A percentile compares a stretch with the other conserved stretches of the same genome.
phyloP scores from a whole-genome alignment of 2,888 invertebrate genomes.

The Anoncus sp. region DNA sequence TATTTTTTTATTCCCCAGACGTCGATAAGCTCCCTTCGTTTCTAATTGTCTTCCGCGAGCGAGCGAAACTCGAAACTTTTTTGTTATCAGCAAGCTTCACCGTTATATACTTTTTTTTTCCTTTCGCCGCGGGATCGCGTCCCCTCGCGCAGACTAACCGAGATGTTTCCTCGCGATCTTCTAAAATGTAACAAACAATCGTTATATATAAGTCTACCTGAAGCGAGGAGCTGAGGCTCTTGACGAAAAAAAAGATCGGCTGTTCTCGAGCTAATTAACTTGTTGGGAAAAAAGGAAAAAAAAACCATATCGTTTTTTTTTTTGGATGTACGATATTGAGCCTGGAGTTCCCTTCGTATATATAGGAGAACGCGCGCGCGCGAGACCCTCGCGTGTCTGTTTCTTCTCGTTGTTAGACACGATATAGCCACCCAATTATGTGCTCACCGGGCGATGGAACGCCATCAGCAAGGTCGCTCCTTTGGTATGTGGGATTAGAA shows the following conservation, averaged over 20 bases:
- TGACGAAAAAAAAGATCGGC: neutral
- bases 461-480: conserved; percentile 61
- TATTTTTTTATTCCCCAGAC: conserved; percentile 26
- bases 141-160: conserved; percentile 17
- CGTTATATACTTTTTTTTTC: neutral
- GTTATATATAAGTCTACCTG: conserved; percentile 18
- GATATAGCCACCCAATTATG: conserved; percentile 50
- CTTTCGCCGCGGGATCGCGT: conserved; percentile 42
- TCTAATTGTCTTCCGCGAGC: conserved; percentile 25
- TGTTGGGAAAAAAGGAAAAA: neutral
- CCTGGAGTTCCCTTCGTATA: neutral
- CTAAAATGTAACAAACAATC: conserved; percentile 44
- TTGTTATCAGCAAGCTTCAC: conserved; percentile 17
- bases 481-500: conserved; percentile 64
- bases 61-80: conserved; percentile 46
- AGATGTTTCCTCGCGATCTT: conserved; percentile 14
- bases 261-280: conserved; percentile 38
- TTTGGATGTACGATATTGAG: conserved; percentile 34
- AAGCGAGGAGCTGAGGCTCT: conserved; percentile 2
- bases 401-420: conserved; percentile 35
- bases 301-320: conserved; percentile 1
- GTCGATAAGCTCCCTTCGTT: conserved; percentile 19
- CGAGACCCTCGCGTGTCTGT: conserved; percentile 40
- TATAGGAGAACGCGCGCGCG: neutral
- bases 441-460: conserved; percentile 47